Base-by-base conservation (phyloP, 2,113 vertebrate genomes). In the Tautogolabrus adspersus region DNA sequence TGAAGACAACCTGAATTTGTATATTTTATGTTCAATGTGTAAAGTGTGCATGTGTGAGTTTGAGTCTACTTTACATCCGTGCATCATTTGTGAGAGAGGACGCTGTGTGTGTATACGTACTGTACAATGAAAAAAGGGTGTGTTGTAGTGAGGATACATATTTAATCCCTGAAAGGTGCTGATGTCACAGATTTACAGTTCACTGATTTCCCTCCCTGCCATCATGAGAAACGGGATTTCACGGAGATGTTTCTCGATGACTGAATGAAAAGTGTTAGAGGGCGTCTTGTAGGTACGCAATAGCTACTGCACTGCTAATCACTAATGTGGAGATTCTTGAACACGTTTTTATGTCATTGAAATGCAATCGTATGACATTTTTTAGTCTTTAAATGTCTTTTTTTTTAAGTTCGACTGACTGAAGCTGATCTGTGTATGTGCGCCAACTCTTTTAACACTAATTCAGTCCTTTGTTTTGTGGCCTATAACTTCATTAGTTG, bases 131-230 rank as follows among this genome's bases (percentile, higher is more conserved):
- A 56, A 6, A 34, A 34, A 34, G 26, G 23, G 30, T 46, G 72
- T 70, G 70, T 83, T 63, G 62, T 82, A 77, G 77, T 23, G 40
- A 71, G 62, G 55, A 79, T 51, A 52, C 10, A 70, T 75, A 75
- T 83, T 76, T 77, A 81, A 78, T 79, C 73, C 79, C 81, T 75
- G 61, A 87, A 90, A 88, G 92, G 91, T 92, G 93, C 92, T 93
- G 82, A 91, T 80, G 84, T 86, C 82, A 89, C 47, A 49, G 15
- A 49, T 49, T 18, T 49, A 49, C 75, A 87, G 47, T 66, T 79
- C 70, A 61, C 56, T 55, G 71, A 12, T 71, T 67, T 62, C 38
- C 62, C 80, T 49, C 66, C 47, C 47, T 12, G 1, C 55, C 74
- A 23, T 81, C 72, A 51, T 13, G 68, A 82, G 75, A 77, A 83